These are phyloP conservation scores for Schlechtendalia chinensis DNA, from an alignment of 1,140 invertebrate genomes.

Conservation along the genomic window DNA sequence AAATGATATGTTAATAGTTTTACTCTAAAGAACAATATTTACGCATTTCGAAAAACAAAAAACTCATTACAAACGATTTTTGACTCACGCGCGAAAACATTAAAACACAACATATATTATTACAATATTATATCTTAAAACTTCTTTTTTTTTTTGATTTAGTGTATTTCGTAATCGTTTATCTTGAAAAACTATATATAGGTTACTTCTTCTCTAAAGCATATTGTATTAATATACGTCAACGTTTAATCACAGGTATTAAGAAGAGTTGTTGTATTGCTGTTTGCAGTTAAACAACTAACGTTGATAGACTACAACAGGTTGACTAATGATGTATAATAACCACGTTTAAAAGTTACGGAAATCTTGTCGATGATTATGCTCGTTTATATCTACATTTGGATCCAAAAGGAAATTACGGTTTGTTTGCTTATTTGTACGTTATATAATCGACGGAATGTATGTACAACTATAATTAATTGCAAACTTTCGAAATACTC, in stretches of 20 bases:
- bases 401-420: not conserved
- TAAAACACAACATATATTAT: too few species aligned
- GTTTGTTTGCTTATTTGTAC: not conserved
- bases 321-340: not conserved
- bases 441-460: not conserved
- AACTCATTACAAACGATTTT: too few species aligned
- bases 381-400: not conserved
- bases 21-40: too few species aligned
- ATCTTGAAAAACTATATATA: not conserved
- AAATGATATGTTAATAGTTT: too few species aligned
- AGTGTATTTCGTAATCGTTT: not conserved
- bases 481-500: too few species aligned
- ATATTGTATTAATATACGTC: not conserved
- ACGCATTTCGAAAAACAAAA: too few species aligned
- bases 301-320: not conserved
- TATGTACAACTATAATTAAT: too few species aligned
- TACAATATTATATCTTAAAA: too few species aligned
- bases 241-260: constrained; percentile 21
- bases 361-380: not conserved
- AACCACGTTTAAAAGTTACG: not conserved
- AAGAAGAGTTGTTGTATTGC: not conserved
- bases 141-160: not conserved
- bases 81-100: constrained; percentile 9
- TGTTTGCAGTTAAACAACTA: not conserved
- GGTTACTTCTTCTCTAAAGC: not conserved